Conservation (phyloP, 2,113 vertebrate genomes). For the Seriola rivoliana region DNA sequence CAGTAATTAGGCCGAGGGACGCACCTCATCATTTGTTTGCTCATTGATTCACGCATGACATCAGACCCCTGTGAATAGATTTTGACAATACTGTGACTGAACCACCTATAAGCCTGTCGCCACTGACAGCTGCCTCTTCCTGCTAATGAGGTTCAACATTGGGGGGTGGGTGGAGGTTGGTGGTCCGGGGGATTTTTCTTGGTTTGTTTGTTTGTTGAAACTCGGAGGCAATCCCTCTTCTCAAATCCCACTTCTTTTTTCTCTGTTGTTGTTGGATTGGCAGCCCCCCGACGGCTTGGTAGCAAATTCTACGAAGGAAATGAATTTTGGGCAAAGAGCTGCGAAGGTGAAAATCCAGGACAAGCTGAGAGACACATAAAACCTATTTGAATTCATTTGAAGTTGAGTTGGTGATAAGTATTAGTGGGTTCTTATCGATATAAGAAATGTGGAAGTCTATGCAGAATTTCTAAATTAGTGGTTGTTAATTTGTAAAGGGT, state of each 20-base stretch:
- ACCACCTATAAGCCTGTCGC: neutral
- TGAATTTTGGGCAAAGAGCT: neutral
- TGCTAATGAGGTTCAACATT: neutral
- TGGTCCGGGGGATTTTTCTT: neutral
- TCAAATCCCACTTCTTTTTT: neutral
- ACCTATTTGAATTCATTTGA: too few relatives aligned
- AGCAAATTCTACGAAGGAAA: neutral
- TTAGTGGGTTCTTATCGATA: neutral
- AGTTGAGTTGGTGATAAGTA: neutral
- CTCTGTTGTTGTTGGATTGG: neutral
- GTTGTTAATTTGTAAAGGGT: too few relatives aligned
- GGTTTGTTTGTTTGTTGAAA: neutral
- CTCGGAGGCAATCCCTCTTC: neutral
- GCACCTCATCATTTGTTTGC: neutral
- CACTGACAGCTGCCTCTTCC: neutral
- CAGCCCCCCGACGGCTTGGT: neutral
- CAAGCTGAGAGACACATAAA: too few relatives aligned
- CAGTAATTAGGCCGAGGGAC: neutral
- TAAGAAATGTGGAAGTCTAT: neutral
- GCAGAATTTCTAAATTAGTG: too few relatives aligned
- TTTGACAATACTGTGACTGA: neutral
- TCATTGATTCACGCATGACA: slow-evolving; percentile 11
- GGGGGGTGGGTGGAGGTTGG: neutral
- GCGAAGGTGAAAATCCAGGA: neutral
- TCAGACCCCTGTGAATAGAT: neutral